Base-by-base conservation (phyloP, 1,140 invertebrate species). In the Lethrus apterus region DNA sequence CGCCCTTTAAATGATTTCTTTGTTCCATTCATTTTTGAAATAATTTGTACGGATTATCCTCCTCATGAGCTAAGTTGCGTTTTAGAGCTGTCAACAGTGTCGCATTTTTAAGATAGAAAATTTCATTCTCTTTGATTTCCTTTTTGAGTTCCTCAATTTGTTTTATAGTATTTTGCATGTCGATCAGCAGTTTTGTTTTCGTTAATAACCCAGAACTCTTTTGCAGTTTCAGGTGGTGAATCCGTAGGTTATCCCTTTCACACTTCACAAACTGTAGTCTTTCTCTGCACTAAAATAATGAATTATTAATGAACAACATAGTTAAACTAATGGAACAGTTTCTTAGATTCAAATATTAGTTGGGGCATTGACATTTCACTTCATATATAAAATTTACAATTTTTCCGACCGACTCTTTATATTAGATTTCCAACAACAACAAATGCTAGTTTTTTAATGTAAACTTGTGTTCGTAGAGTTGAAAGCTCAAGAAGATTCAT, bases 151-250 rank as follows among this genome's bases (percentile, higher is more conserved):
- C 14, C 15, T 31, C 20, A 13, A 41, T 35, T 15, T 48, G 34
- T 19, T 48, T 20, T 17, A 48, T 3, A 15, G 46, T 31, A 9
- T 24, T 20, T 32, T 48, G 26, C 46, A 48, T 48, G 20, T 48
- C 36, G 8, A 23, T 20, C 13, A 48, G 14, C 14, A 48, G 14
- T 10, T 48, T 48, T 15, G 36, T 29, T 17, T 48, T 48, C 9
- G 24, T 41, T 8, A 48, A 11, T 11, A 48, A 48, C n/a, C 46
- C 46, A 10, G 46, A 48, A n/a, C 42, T 31, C 9, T 48, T 38
- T 24, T 23, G 26, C 18, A 48, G 23, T 42, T 26, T 13, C 13
- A 31, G 11, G 11, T 21, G 41, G 13, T 42, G 14, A 3, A n/a
- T n/a, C 2, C 46, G 36, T 17, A 36, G 33, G 5, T 9, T 41